These are phyloP conservation scores for Rhagonycha fulva DNA, from an alignment of 2,888 invertebrate genomes.

Conservation along the genomic window DNA sequence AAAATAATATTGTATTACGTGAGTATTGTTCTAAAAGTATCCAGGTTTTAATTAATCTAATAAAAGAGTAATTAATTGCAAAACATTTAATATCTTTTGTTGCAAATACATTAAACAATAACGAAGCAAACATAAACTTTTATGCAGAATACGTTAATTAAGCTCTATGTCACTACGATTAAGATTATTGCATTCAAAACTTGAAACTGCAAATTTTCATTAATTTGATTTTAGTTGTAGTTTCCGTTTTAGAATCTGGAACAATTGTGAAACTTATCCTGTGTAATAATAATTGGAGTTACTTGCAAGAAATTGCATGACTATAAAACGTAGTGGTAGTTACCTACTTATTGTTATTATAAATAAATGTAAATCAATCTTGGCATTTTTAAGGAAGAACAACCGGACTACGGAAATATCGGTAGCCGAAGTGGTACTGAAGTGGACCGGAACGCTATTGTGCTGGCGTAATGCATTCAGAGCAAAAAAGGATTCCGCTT, in stretches of 20 bases:
- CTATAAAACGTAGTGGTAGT: neutral
- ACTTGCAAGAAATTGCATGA: neutral
- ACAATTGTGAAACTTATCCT: neutral
- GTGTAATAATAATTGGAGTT: neutral
- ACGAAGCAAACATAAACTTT: neutral
- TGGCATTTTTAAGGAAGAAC: constrained; percentile 17
- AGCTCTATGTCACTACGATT: constrained; percentile 20
- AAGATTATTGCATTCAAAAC: constrained; percentile 24
- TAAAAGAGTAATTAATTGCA: neutral
- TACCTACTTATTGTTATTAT: neutral
- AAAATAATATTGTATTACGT: neutral
- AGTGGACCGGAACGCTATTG: constrained; percentile 32
- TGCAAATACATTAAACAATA: neutral
- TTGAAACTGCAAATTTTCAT: constrained; percentile 27
- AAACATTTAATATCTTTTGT: neutral
- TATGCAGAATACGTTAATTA: constrained; percentile 10
- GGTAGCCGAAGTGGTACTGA: constrained; percentile 26
- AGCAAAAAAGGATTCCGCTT: constrained; percentile 33
- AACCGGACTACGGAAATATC: constrained; percentile 32
- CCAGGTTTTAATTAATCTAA: neutral
- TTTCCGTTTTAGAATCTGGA: constrained; percentile 17
- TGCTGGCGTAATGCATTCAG: constrained; percentile 23
- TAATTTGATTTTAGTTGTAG: constrained; percentile 10
- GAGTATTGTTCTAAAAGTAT: neutral
- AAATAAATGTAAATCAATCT: neutral